phyloP scores from a whole-genome alignment of 1,140 invertebrate species.

The Stratiolaelaps scimitus region DNA sequence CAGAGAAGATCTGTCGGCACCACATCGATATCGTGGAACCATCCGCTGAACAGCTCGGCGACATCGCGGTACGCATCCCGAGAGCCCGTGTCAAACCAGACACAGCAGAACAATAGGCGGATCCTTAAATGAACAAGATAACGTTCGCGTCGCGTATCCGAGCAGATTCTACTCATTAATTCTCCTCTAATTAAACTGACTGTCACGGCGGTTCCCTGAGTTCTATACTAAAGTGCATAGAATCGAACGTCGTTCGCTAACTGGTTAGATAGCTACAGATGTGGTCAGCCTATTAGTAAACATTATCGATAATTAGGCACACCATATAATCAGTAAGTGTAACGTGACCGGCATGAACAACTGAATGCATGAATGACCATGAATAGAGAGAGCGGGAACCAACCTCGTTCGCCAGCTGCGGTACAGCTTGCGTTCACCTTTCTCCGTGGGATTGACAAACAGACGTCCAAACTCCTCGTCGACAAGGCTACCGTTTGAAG shows the following conservation, averaged over 20 bases:
- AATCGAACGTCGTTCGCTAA: too few species aligned
- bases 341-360: too few species aligned
- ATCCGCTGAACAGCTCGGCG: constrained; percentile 68
- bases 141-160: too few species aligned
- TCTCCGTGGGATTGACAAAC: constrained; percentile 11
- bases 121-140: constrained; percentile 47
- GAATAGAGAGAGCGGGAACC: neutral
- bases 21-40: constrained; percentile 52
- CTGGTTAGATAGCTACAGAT: too few species aligned
- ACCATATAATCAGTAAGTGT: too few species aligned
- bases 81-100: constrained; percentile 22
- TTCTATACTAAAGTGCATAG: too few species aligned
- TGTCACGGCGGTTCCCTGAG: too few species aligned
- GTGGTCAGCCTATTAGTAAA: too few species aligned
- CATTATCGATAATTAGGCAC: too few species aligned
- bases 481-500: constrained; percentile 7
- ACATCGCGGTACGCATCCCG: constrained; percentile 49
- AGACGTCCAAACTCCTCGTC: constrained; percentile 9
- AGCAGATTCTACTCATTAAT: too few species aligned
- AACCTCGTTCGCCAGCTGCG: constrained; percentile 15
- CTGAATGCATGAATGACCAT: too few species aligned
- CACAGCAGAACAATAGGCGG: constrained; percentile 41
- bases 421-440: constrained; percentile 9
- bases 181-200: too few species aligned
- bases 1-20: constrained; percentile 9